phyloP scores from a whole-genome alignment of 1,140 invertebrate species.

The Trichonephila inaurata region DNA sequence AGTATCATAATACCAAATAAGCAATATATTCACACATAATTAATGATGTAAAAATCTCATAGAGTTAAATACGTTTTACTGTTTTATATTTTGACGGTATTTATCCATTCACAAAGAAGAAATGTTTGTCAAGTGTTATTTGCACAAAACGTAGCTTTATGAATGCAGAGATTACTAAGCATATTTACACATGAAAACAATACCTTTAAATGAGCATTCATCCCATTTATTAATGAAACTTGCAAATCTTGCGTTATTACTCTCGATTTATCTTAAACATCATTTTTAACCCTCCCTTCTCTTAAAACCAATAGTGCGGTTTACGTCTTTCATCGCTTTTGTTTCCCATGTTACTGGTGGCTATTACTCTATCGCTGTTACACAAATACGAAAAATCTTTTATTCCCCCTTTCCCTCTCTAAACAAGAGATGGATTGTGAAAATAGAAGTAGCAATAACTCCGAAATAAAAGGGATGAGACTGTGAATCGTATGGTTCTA shows the following conservation, averaged over 20 bases:
- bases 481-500: not conserved
- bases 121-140: not conserved
- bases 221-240: not conserved
- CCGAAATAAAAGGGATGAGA: conserved; percentile 25
- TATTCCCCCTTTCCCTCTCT: not conserved
- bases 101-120: too few species aligned
- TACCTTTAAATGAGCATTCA: not conserved
- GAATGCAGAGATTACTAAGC: not conserved
- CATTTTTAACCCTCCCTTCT: not conserved
- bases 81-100: too few species aligned
- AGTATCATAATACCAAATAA: too few species aligned
- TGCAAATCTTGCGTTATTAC: not conserved
- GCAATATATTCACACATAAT: too few species aligned
- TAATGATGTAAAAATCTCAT: too few species aligned
- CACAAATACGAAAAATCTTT: conserved; percentile 1
- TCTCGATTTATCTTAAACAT: not conserved
- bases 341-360: not conserved
- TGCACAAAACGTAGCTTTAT: not conserved
- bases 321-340: not conserved
- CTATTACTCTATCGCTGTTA: not conserved
- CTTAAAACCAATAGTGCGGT: conserved; percentile 12
- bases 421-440: not conserved
- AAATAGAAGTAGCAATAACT: conserved; percentile 32
- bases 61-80: too few species aligned
- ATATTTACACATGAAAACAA: not conserved